A percentile compares a stretch with the other conserved stretches of the same genome.
These are phyloP conservation scores for Hippocampus mohnikei DNA, from an alignment of 2,113 vertebrate species.

Conservation along the genomic window DNA sequence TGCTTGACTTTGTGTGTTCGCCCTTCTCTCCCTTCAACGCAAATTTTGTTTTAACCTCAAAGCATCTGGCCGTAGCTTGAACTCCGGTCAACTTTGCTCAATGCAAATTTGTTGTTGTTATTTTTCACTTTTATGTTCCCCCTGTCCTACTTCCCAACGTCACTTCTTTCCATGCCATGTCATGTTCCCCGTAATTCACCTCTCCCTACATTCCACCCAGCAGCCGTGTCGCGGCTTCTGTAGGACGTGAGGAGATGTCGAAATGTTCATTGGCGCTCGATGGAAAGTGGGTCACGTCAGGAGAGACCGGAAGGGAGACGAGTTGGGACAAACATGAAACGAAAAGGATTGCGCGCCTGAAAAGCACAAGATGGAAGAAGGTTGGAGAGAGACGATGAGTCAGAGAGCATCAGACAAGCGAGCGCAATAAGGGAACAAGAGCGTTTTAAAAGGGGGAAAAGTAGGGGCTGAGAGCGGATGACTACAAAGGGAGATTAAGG, in stretches of 20 bases:
- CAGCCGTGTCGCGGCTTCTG: constrained; percentile 51
- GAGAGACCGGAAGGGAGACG: constrained; percentile 9
- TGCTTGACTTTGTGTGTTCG: constrained; percentile 12
- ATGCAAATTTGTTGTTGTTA: constrained; percentile 6
- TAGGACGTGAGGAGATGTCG: constrained; percentile 57
- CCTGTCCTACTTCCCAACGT: constrained; percentile 3
- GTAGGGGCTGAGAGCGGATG: neutral
- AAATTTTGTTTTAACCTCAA: constrained; percentile 19
- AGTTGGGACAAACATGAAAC: constrained; percentile 4
- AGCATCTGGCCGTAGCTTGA: neutral
- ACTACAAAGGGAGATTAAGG: neutral
- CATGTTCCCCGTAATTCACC: constrained; percentile 18
- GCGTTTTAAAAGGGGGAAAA: neutral
- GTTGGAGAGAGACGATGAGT: neutral
- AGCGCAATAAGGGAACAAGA: neutral
- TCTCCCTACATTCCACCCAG: neutral
- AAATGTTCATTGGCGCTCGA: constrained; percentile 60
- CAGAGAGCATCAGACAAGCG: neutral
- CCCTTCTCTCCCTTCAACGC: constrained; percentile 21
- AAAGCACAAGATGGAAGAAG: neutral
- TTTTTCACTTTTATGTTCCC: neutral
- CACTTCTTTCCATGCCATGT: neutral
- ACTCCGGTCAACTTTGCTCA: constrained; percentile 3
- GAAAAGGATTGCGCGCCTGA: constrained; percentile 1
- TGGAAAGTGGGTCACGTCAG: constrained; percentile 61